Evolutionary conservation across 2,797 vertebrate species (phyloP), one percentile per base, ranked within the genome.

Genomic region (Ptychadena robeensis): DNA sequence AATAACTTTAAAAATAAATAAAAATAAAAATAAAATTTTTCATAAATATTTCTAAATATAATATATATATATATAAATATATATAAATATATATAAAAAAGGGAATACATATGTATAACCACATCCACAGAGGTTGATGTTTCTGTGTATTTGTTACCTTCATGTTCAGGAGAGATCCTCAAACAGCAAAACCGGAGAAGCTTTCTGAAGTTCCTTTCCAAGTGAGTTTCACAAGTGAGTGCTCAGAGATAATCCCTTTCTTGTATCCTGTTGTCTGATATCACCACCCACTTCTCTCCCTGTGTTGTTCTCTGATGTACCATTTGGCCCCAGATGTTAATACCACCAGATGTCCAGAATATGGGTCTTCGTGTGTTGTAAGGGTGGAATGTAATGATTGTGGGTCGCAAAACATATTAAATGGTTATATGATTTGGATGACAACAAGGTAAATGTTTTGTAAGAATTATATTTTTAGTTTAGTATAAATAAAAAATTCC

Each of bases 241-340:
- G 71, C 22, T 32, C 9, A 5, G 70, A 38, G 71, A 73, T 59
- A 34, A 73, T 59, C 71, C 71, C 48, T 32, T 34, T 31, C 15
- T 32, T 35, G 48, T 35, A 73, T 73, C 48, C 71, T 73, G 71
- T 35, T 59, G 25, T 25, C 48, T 27, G 31, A 59, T 22, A 73
- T 27, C 48, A 35, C 71, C 71, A 15, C 71, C 44, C 48, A 18
- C 11, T 31, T 73, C 14, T 73, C 14, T 2, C 25, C 22, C 71
- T 59, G 44, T 22, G n/a, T 53, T 22, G 18, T 53, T 9, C 18
- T 53, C 18, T 22, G 18, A 53, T 53, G 18, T 53, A 18, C 44
- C 44, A 53, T n/a, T 53, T 53, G 44, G 18, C 18, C 5, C 44
- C 44, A 22, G 44, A 22, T 48, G 15, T 48, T 48, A 48, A 18